Base-by-base conservation (phyloP, 1,140 invertebrate genomes). In the Ceratina australensis region DNA sequence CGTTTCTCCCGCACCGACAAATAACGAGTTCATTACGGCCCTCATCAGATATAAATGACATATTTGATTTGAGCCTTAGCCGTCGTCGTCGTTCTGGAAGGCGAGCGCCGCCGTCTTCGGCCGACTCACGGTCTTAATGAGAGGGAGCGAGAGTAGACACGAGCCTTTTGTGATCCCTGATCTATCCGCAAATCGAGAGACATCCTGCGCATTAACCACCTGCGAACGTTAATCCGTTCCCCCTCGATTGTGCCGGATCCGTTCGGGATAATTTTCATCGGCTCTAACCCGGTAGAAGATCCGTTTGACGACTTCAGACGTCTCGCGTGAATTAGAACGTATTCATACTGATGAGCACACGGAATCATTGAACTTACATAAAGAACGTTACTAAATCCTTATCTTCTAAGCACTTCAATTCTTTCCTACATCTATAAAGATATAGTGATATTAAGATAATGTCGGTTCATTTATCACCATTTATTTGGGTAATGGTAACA, bases 11-110 rank as follows among this genome's bases (percentile, higher is more conserved):
- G 66, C 2, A 60, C 79, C 78, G 88, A 79, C 81, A 88, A 86
- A 89, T 89, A 88, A 88, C 82, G 88, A 88, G 84, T 88, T 89
- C 88, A 87, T 90, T 89, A 88, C 78, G 78, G 54, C 64, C 56
- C 81, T 89, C 87, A 88, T 88, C 86, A 88, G 85, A 87, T 88
- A 88, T 88, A 87, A 89, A 87, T 88, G 88, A 88, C 88, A 89
- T 87, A 89, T 89, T 89, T 88, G 87, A 89, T 87, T 88, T 83
- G 72, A 80, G 79, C 72, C 84, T 63, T 50, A 50, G 63, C 77
- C 52, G 56, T 56, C 66, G 63, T 20, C 57, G 26, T n/a, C 61
- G 42, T 13, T 73, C 79, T 71, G 71, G 60, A 77, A 77, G 66
- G 20, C 67, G 56, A 24, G 13, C 24, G 47, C 49, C 20, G 56